phyloP scores from a whole-genome alignment of 1,140 invertebrate species.

The Drosophila pseudoobscura region DNA sequence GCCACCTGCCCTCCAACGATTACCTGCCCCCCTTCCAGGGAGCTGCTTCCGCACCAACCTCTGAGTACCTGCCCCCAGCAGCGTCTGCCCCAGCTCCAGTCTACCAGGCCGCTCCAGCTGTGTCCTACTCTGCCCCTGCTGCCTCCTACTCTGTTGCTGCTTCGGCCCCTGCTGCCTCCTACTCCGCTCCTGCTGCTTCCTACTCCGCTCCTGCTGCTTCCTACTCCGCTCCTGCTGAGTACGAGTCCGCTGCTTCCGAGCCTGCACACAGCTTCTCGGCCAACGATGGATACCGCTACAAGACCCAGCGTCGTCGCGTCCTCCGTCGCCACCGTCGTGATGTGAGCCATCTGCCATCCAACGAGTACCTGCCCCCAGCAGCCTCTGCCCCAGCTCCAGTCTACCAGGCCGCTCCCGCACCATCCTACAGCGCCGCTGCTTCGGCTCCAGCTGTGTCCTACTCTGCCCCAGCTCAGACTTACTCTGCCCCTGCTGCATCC shows the following conservation, averaged over 20 bases:
- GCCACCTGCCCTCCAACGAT: slow-evolving; percentile 71
- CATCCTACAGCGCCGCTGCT: slow-evolving; percentile 29
- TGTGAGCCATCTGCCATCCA: slow-evolving; percentile 62
- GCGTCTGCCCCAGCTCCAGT: slow-evolving; percentile 50
- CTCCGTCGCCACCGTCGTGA: slow-evolving; percentile 64
- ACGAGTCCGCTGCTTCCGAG: slow-evolving; percentile 26
- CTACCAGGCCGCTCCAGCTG: slow-evolving; percentile 24
- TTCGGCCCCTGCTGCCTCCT: slow-evolving; percentile 41
- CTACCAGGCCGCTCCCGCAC: slow-evolving; percentile 23
- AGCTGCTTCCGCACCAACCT: slow-evolving; percentile 61
- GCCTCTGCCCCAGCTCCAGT: slow-evolving; percentile 45
- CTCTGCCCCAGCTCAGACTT: slow-evolving; percentile 34
- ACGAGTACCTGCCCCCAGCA: slow-evolving; percentile 62
- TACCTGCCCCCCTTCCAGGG: slow-evolving; percentile 67
- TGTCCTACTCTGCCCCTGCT: slow-evolving; percentile 25
- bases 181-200: slow-evolving; percentile 29
- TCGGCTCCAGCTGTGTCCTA: slow-evolving; percentile 39
- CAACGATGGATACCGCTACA: slow-evolving; percentile 71
- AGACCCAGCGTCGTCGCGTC: slow-evolving; percentile 64
- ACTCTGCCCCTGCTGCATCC: slow-evolving; percentile 11
- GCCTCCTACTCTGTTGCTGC: slow-evolving; percentile 31
- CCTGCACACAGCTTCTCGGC: slow-evolving; percentile 62
- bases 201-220: slow-evolving; percentile 40
- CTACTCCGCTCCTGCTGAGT: slow-evolving; percentile 32
- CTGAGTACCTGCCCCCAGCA: slow-evolving; percentile 70